These are phyloP conservation scores for Drosophila rufa DNA, from an alignment of 1,140 invertebrate species.

Conservation along the genomic window DNA sequence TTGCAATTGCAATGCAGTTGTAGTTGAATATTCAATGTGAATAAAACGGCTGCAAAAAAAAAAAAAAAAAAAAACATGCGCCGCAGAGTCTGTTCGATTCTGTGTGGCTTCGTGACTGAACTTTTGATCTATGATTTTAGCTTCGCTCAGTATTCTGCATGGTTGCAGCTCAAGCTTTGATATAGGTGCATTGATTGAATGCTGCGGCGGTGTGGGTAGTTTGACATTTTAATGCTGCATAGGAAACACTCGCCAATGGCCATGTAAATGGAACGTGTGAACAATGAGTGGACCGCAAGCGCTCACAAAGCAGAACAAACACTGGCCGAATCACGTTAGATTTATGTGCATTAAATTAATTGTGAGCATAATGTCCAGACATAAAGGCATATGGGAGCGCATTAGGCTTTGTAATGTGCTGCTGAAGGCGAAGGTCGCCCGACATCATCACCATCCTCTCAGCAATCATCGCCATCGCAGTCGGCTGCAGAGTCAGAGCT, in stretches of 20 bases:
- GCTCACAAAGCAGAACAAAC: constrained; percentile 34
- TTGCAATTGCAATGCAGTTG: constrained; percentile 24
- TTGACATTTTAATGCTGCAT: constrained; percentile 77
- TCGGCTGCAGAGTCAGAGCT: constrained; percentile 31
- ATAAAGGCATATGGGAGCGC: constrained; percentile 38
- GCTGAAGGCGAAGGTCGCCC: constrained; percentile 71
- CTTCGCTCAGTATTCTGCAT: constrained; percentile 35
- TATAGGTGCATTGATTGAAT: constrained; percentile 78
- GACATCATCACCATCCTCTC: constrained; percentile 31
- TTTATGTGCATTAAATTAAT: constrained; percentile 64
- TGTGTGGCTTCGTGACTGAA: constrained; percentile 76
- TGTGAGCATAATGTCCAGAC: constrained; percentile 47
- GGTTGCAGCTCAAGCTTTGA: constrained; percentile 37
- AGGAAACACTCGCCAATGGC: constrained; percentile 72
- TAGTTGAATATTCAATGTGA: constrained; percentile 40
- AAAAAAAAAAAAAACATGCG: constrained; percentile 62
- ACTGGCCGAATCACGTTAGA: constrained; percentile 25
- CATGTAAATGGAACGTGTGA: constrained; percentile 80
- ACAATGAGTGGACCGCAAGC: constrained; percentile 57
- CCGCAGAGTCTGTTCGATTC: constrained; percentile 60
- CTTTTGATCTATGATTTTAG: constrained; percentile 70
- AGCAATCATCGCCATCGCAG: constrained; percentile 52
- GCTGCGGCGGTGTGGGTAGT: constrained; percentile 49
- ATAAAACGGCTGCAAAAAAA: constrained; percentile 19
- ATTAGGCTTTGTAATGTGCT: constrained; percentile 74